Evolutionary conservation across 2,888 invertebrate species (phyloP).

Genomic region (Volucella inflata): DNA sequence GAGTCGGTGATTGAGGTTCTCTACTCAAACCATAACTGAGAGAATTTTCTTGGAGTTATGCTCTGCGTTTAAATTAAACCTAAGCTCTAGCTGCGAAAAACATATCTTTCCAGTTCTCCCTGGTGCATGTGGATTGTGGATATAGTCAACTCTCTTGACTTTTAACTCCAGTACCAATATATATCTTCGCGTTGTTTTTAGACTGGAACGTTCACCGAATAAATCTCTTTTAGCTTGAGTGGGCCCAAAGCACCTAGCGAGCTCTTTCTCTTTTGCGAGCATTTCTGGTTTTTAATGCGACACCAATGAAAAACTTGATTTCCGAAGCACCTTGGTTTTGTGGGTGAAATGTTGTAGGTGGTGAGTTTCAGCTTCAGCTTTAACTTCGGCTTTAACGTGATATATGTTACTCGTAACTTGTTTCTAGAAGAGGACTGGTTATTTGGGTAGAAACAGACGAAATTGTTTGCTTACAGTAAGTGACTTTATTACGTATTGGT

Average conservation of each 20-base stretch:
- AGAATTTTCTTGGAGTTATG: conserved; percentile 27
- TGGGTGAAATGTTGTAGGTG: conserved; percentile 68
- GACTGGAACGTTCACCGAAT: conserved; percentile 31
- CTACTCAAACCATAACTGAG: neutral
- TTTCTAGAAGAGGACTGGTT: conserved; percentile 36
- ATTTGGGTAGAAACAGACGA: conserved; percentile 26
- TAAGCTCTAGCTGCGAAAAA: conserved; percentile 4
- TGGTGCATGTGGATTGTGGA: neutral
- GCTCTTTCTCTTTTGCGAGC: conserved; percentile 5
- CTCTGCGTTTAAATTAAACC: neutral
- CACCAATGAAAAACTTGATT: conserved; percentile 36
- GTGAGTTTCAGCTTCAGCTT: conserved; percentile 32
- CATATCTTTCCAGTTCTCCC: conserved; percentile 49
- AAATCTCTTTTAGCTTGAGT: conserved; percentile 7
- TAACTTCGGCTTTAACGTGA: too few species aligned
- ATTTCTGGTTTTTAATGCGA: conserved; percentile 41
- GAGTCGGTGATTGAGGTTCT: neutral
- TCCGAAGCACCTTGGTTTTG: conserved; percentile 22
- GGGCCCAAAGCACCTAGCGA: too few species aligned
- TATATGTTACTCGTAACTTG: conserved; percentile 18
- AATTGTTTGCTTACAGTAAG: neutral
- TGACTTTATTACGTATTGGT: conserved; percentile 5
- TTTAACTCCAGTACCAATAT: too few species aligned
- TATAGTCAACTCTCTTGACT: conserved; percentile 8
- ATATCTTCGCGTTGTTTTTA: neutral